These are phyloP conservation scores for Drosophila quasianomalipes DNA, from an alignment of 2,888 invertebrate species.

Conservation along the genomic window DNA sequence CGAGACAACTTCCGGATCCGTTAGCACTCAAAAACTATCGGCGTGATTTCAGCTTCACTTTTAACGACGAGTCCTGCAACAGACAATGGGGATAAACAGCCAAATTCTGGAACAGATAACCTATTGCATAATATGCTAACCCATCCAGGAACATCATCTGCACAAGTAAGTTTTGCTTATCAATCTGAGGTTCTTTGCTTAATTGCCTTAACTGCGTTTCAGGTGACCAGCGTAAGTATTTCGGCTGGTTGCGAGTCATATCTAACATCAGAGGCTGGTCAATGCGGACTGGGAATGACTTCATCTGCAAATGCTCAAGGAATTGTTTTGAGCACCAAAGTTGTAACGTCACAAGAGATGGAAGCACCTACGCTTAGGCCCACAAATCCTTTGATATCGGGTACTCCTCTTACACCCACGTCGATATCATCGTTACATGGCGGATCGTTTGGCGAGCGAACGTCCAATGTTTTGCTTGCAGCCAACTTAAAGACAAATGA, in stretches of 20 bases:
- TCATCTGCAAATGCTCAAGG: constrained; percentile 31
- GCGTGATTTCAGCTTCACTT: constrained; percentile 15
- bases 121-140: constrained; percentile 27
- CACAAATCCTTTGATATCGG: constrained; percentile 31
- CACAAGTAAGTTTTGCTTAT: constrained; percentile 48
- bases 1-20: constrained; percentile 21
- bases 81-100: constrained; percentile 18
- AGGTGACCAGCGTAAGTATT: constrained; percentile 43
- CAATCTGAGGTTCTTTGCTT: not conserved
- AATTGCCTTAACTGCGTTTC: not conserved
- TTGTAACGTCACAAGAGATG: constrained; percentile 38
- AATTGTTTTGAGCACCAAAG: constrained; percentile 41
- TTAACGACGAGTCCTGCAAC: constrained; percentile 12
- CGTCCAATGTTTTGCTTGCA: constrained; percentile 39
- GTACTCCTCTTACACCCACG: constrained; percentile 32
- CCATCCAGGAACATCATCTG: constrained; percentile 13
- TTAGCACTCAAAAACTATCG: constrained; percentile 16
- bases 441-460: constrained; percentile 51
- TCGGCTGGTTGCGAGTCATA: constrained; percentile 52
- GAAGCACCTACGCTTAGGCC: constrained; percentile 33
- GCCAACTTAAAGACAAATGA: constrained; percentile 50
- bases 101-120: constrained; percentile 40
- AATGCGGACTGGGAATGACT: constrained; percentile 21
- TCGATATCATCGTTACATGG: constrained; percentile 37
- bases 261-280: constrained; percentile 23